Base-by-base conservation (phyloP, 2,888 invertebrate genomes). In the Tetramorium bicarinatum region DNA sequence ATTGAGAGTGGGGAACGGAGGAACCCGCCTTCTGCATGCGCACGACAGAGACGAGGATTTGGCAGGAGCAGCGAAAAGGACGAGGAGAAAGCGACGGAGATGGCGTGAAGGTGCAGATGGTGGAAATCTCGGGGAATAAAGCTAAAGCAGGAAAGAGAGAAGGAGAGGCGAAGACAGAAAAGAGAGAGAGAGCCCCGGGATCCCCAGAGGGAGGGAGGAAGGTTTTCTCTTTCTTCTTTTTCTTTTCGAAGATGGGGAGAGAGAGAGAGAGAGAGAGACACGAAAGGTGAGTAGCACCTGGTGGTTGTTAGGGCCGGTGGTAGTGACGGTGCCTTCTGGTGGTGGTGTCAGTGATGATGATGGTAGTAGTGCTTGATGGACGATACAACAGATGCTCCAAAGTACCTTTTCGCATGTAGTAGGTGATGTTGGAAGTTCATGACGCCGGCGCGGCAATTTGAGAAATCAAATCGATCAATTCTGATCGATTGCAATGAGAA, bases 261-360 rank as follows among this genome's bases (percentile, higher is more conserved):
- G 87, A 85, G 88, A n/a, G n/a, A n/a, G 87, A 84, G 89, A 91
- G 87, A 86, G 87, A 85, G 88, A 91, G 89, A 88, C 88, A 91
- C 88, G 92, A 92, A 93, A 93, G 92, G 93, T 92, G 93, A 92
- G 89, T 88, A 93, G 92, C 94, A 94, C 93, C 94, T 94, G 94
- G 93, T 92, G 91, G 91, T 91, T 88, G 90, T 87, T 83, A 88
- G 89, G 85, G 89, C 87, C 89, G 89, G 89, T 89, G 91, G 88
- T 88, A 85, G 91, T 85, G 89, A 85, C 82, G 90, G 89, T 91
- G 90, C 89, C 91, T 90, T 89, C 90, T 90, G 90, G 85, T 88
- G 76, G 86, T 85, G 85, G 72, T 81, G 74, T 74, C 84, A 67
- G 85, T 85, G 83, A 66, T 75, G 81, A 77, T 84, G 84, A 64